phyloP scores from a whole-genome alignment of 1,140 invertebrate species.

The Drusus annulatus region DNA sequence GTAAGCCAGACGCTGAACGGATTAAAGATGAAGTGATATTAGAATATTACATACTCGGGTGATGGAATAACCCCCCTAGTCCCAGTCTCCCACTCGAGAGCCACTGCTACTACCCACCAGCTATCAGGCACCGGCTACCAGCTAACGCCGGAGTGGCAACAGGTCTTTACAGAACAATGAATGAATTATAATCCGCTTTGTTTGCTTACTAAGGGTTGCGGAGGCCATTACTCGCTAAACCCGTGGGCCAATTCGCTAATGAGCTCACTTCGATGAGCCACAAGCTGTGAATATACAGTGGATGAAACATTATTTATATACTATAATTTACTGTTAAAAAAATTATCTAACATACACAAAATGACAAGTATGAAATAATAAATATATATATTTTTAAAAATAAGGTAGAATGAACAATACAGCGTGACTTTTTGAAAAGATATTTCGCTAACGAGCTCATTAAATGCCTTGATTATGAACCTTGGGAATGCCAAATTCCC shows the following conservation, averaged over 20 bases:
- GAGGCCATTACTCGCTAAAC: conserved; percentile 30
- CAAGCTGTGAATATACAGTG: not conserved
- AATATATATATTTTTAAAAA: not conserved
- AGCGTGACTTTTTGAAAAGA: too few relatives aligned
- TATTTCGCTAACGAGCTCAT: too few relatives aligned
- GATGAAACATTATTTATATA: not conserved
- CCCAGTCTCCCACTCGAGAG: not conserved
- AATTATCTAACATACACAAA: not conserved
- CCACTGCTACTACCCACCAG: too few relatives aligned
- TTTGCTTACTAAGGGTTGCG: conserved; percentile 6
- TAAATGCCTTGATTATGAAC: too few relatives aligned
- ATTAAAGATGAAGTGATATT: not conserved
- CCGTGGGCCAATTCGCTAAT: conserved; percentile 9
- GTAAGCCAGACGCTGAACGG: not conserved
- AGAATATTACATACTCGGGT: too few relatives aligned
- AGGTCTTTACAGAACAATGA: conserved; percentile 49
- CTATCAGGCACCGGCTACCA: not conserved
- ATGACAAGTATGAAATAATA: too few relatives aligned
- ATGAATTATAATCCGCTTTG: conserved; percentile 45
- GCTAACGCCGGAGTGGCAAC: conserved; percentile 18
- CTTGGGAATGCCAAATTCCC: too few relatives aligned
- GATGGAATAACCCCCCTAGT: not conserved
- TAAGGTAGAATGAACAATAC: too few relatives aligned
- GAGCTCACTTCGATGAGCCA: conserved; percentile 15
- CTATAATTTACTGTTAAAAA: not conserved